Base-by-base conservation (phyloP, 2,888 invertebrate genomes). In the Pemphredon lugubris region DNA sequence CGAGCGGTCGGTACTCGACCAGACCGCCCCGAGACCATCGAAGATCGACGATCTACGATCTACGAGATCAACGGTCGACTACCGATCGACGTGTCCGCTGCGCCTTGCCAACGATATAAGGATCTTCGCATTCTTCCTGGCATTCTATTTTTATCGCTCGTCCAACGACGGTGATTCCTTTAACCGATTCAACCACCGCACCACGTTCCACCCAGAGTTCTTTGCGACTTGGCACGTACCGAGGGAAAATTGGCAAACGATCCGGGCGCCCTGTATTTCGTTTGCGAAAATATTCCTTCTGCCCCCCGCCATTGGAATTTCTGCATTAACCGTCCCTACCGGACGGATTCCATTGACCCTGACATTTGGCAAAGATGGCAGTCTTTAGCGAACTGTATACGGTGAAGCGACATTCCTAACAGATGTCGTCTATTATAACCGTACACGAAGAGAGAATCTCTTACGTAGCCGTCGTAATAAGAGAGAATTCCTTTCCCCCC, bases 101-200 rank as follows among this genome's bases (percentile, higher is more conserved):
- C 51, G 55, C 55, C 26, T 63, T 79, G 77, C 78, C 79, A 78
- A 67, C 71, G 69, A 76, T 65, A 63, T 50, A 55, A 57, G 64
- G 58, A 73, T 79, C 77, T 40, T 53, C 61, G 59, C 69, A 65
- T 79, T 76, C 77, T 67, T 68, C 64, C 53, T 34, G 42, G 42
- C 40, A n/a, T 59, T 65, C 72, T 76, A 78, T 79, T 79, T 76
- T 67, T 64, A 65, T 64, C 68, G 50, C 18, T 20, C 61, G 34
- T 42, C 47, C 67, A 44, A 42, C 59, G 50, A 48, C 50, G 39
- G 14, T 40, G n/a, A n/a, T 23, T 45, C 50, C 51, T 68, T 55
- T 5, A 57, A 54, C 68, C 59, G 57, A 68, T 54, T 65, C 76
- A 68, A 30, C 63, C 65, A 54, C n/a, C 51, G 51, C 47, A 66